phyloP scores from a whole-genome alignment of 1,140 invertebrate genomes.

The Helicoverpa armigera region DNA sequence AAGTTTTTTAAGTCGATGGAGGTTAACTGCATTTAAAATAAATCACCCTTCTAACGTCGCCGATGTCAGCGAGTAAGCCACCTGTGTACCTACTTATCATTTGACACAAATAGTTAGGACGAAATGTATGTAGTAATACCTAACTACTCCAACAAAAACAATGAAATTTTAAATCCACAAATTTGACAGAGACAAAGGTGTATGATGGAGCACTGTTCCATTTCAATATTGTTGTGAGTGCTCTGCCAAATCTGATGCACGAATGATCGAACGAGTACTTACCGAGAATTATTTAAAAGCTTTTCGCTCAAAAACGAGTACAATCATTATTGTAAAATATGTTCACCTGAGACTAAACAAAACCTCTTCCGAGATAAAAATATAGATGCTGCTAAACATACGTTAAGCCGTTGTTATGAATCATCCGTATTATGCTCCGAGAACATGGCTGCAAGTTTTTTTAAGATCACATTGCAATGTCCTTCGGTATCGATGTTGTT shows the following conservation, averaged over 20 bases:
- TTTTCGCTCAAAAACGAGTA: not conserved
- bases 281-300: not conserved
- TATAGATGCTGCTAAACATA: slow-evolving; percentile 17
- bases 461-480: slow-evolving; percentile 1
- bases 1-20: no score
- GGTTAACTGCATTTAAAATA: no score
- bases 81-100: no score
- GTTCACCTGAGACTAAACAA: slow-evolving; percentile 45
- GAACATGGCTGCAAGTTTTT: not conserved
- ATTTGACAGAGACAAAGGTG: not conserved
- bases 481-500: not conserved
- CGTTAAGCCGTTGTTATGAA: slow-evolving; percentile 2
- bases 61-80: no score
- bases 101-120: no score
- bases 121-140: no score
- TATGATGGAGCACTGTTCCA: not conserved
- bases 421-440: slow-evolving; percentile 19
- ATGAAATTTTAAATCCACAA: no score
- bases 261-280: not conserved
- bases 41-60: no score
- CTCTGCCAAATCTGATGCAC: not conserved
- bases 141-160: no score
- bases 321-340: slow-evolving; percentile 17
- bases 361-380: slow-evolving; percentile 21
- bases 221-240: not conserved